phyloP scores from a whole-genome alignment of 2,113 vertebrate genomes.

The Fregata magnificens region DNA sequence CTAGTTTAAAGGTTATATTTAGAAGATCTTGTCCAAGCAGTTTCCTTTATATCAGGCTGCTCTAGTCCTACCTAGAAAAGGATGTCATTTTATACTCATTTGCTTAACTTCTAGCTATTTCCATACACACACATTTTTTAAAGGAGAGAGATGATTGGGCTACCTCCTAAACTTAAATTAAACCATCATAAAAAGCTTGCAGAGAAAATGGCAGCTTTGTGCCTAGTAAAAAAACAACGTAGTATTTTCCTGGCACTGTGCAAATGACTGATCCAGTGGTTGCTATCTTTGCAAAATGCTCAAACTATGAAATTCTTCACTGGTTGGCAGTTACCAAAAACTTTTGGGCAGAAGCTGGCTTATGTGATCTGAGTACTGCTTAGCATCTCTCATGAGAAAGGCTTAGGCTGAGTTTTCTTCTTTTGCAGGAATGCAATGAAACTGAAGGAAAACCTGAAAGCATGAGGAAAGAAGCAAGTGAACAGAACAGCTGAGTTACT shows the following conservation, averaged over 20 bases:
- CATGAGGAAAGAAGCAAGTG: not conserved
- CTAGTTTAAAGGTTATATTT: not conserved
- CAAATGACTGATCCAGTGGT: constrained; percentile 7
- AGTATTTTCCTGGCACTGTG: constrained; percentile 55
- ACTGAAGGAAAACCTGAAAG: not conserved
- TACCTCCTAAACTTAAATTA: constrained; percentile 31
- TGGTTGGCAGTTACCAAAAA: not conserved
- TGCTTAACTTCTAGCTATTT: constrained; percentile 29
- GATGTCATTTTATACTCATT: not conserved
- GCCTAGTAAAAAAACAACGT: not conserved
- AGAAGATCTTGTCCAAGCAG: not conserved
- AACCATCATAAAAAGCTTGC: not conserved
- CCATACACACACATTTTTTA: not conserved
- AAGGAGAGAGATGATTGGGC: not conserved
- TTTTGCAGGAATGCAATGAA: not conserved
- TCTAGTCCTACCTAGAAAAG: not conserved
- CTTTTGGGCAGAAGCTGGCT: not conserved
- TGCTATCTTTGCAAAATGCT: constrained; percentile 59
- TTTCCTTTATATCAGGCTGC: not conserved
- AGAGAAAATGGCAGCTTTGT: constrained; percentile 37
- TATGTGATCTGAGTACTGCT: not conserved
- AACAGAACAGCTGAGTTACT: not conserved
- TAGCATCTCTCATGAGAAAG: not conserved
- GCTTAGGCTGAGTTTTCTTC: not conserved
- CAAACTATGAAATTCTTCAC: constrained; percentile 10